Conservation (phyloP, 2,888 invertebrate species). For the Troides oblongomaculatus region DNA sequence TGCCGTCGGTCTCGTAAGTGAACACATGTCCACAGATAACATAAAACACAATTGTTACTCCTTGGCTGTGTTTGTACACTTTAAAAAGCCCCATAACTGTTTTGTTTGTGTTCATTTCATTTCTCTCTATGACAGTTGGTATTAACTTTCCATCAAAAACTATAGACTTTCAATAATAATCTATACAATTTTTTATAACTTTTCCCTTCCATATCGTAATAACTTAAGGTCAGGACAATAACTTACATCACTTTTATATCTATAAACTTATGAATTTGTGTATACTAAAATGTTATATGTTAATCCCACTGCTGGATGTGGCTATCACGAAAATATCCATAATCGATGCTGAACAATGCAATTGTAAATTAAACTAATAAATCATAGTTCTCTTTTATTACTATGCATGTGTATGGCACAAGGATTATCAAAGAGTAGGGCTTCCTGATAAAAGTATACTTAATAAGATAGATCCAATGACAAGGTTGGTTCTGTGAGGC, state of each 20-base stretch:
- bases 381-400: neutral
- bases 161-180: too few relatives aligned
- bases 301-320: too few relatives aligned
- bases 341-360: neutral
- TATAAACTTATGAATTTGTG: too few relatives aligned
- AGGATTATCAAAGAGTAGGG: neutral
- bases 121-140: neutral
- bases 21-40: conserved; percentile 29
- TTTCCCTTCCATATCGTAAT: too few relatives aligned
- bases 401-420: neutral
- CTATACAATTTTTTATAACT: too few relatives aligned
- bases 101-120: neutral
- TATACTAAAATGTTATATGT: too few relatives aligned
- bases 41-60: conserved; percentile 13
- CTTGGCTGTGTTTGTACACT: neutral
- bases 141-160: neutral
- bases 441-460: neutral
- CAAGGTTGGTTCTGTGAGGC: neutral
- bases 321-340: neutral
- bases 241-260: too few relatives aligned
- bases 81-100: neutral
- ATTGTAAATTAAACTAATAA: neutral
- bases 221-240: too few relatives aligned
- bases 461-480: neutral
- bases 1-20: conserved; percentile 18